These are phyloP conservation scores for Julus scanicus DNA, from an alignment of 2,888 invertebrate genomes.

Conservation along the genomic window DNA sequence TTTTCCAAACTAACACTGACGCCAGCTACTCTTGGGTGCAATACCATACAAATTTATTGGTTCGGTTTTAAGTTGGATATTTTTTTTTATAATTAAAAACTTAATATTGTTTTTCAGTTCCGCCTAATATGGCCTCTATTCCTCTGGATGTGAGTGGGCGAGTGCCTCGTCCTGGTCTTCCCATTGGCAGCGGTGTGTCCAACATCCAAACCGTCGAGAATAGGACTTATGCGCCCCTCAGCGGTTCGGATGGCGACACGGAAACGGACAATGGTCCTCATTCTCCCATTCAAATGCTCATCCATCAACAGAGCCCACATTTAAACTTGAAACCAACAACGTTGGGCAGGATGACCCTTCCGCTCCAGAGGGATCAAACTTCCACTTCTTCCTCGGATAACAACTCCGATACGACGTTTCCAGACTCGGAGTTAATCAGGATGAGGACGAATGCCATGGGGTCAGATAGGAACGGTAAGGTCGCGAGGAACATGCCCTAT, in stretches of 20 bases:
- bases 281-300: conserved; percentile 56
- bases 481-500: background rate
- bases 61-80: no score
- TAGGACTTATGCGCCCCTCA: conserved; percentile 58
- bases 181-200: conserved; percentile 16
- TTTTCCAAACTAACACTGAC: no score
- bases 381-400: conserved; percentile 62
- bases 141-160: conserved; percentile 26
- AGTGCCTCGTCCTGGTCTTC: conserved; percentile 44
- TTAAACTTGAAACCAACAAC: conserved; percentile 28
- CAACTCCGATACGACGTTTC: conserved; percentile 63
- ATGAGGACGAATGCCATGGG: conserved; percentile 52
- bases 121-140: background rate
- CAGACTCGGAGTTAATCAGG: conserved; percentile 61
- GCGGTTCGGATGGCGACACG: conserved; percentile 59
- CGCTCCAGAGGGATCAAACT: conserved; percentile 58
- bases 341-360: conserved; percentile 55
- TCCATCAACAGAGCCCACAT: conserved; percentile 57
- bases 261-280: conserved; percentile 57
- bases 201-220: conserved; percentile 58
- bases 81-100: background rate
- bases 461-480: conserved; percentile 54
- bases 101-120: conserved; percentile 46
- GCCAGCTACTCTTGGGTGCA: no score
- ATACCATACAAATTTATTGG: no score